phyloP scores from a whole-genome alignment of 2,797 vertebrate species.

The Hypotaenidia okinawae region DNA sequence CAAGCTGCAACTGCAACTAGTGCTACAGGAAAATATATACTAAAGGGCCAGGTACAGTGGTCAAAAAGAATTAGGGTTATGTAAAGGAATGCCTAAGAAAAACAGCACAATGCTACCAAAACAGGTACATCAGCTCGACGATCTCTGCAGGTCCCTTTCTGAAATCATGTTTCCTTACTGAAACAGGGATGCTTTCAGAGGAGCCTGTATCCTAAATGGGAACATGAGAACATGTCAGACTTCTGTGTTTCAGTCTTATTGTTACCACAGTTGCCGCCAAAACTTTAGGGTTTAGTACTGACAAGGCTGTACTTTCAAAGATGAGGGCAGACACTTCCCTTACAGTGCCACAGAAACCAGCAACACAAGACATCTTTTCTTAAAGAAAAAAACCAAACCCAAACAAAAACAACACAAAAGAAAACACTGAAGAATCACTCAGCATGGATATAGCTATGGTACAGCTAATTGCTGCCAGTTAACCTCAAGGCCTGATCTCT shows the following conservation, averaged over 20 bases:
- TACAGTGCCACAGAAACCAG: background rate
- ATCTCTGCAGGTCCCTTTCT: background rate
- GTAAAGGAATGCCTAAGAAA: background rate
- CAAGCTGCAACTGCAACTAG: background rate
- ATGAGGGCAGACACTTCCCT: background rate
- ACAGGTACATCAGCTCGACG: background rate
- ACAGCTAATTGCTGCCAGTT: conserved; percentile 39
- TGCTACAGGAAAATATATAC: background rate
- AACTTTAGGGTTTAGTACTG: background rate
- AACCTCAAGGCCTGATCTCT: conserved; percentile 52
- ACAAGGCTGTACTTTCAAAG: background rate
- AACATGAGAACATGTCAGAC: background rate
- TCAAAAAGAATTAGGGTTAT: background rate
- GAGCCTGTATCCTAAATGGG: background rate
- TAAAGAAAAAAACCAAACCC: background rate
- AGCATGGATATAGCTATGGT: background rate
- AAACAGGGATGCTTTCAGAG: background rate
- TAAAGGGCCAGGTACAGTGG: background rate
- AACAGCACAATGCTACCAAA: background rate
- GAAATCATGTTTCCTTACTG: background rate
- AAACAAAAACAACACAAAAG: background rate
- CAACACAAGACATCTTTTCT: background rate
- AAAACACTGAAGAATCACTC: background rate
- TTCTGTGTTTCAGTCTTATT: background rate
- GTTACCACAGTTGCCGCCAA: background rate